Conservation (phyloP, 2,113 vertebrate genomes). For the Hemiscyllium ocellatum region DNA sequence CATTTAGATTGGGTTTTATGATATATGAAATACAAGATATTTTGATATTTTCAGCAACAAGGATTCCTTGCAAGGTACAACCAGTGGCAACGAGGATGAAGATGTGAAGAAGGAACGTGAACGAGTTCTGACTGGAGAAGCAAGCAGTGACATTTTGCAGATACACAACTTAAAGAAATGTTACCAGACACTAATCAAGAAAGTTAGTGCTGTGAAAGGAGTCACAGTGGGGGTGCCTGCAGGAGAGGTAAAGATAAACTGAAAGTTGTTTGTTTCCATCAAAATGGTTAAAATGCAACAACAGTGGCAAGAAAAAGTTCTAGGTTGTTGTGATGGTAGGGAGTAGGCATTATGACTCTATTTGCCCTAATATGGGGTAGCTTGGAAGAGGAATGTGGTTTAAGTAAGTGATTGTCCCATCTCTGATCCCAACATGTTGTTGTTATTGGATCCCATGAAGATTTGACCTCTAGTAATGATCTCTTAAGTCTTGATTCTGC, state of each 20-base stretch:
- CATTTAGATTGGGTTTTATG: background rate
- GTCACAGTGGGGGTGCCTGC: constrained; percentile 55
- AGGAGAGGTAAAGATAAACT: constrained; percentile 55
- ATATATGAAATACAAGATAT: background rate
- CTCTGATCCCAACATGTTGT: no score
- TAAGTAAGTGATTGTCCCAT: no score
- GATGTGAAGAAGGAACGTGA: constrained; percentile 55
- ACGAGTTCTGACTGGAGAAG: constrained; percentile 50
- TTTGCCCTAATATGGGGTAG: no score
- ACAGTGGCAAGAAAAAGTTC: no score
- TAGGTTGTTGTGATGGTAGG: no score
- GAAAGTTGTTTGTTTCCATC: background rate
- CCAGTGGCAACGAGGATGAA: constrained; percentile 43
- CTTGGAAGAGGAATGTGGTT: no score
- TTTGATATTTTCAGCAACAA: background rate
- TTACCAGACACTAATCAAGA: constrained; percentile 47
- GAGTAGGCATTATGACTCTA: no score
- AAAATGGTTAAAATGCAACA: background rate
- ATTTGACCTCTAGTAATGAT: no score
- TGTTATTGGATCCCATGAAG: no score
- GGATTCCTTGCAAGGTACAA: background rate
- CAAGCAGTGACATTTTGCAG: constrained; percentile 52
- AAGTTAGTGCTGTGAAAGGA: constrained; percentile 49
- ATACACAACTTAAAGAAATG: constrained; percentile 54
- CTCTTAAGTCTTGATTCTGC: no score